These are phyloP conservation scores for Echiichthys vipera DNA, from an alignment of 2,797 vertebrate genomes.

Conservation along the genomic window DNA sequence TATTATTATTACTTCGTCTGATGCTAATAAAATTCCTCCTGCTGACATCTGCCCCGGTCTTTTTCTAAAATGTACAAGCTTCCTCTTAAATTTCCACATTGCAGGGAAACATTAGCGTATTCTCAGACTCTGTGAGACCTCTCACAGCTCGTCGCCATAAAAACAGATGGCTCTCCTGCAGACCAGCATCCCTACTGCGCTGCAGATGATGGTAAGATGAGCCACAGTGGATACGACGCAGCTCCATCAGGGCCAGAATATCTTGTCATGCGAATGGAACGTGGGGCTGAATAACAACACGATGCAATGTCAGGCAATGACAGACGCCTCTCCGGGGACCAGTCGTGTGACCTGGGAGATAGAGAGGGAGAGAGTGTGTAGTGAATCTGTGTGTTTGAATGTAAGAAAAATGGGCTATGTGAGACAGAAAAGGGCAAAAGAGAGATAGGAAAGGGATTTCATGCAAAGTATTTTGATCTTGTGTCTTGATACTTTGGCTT, in stretches of 20 bases:
- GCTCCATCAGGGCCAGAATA: conserved; percentile 47
- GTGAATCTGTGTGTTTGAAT: conserved; percentile 1
- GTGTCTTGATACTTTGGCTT: conserved; percentile 4
- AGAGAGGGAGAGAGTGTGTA: not conserved
- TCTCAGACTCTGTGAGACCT: conserved; percentile 27
- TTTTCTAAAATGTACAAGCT: not conserved
- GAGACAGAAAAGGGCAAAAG: not conserved
- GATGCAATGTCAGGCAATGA: conserved; percentile 76
- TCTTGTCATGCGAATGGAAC: conserved; percentile 50
- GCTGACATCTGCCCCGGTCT: not conserved
- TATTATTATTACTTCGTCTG: not conserved
- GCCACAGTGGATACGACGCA: conserved; percentile 43
- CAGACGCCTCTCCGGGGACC: conserved; percentile 55
- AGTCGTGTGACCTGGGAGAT: conserved; percentile 38
- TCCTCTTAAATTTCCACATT: not conserved
- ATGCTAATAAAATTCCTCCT: not conserved
- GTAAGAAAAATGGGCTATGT: not conserved
- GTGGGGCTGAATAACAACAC: conserved; percentile 72
- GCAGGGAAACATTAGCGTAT: not conserved
- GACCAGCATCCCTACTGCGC: conserved; percentile 41
- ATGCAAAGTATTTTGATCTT: not conserved
- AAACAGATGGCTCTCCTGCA: conserved; percentile 60
- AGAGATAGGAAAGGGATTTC: not conserved
- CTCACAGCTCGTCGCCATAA: conserved; percentile 43
- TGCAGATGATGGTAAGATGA: conserved; percentile 49